Percentiles rank a stretch among this genome's conserved stretches.
Evolutionary conservation across 2,797 vertebrate genomes (phyloP).

Genomic region (Heliangelus exortis): DNA sequence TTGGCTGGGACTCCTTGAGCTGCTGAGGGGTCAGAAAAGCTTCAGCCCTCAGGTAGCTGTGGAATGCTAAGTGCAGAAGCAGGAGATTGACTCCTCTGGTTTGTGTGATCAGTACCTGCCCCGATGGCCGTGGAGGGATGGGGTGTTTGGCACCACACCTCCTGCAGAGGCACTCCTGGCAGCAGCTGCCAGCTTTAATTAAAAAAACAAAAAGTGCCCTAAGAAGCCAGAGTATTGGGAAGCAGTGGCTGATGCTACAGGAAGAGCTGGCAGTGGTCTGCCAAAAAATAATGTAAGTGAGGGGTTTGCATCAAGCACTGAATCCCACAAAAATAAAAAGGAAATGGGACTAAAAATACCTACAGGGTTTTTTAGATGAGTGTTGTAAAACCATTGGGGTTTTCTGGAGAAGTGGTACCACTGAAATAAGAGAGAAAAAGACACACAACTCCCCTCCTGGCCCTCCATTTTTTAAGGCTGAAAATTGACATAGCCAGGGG

Average conservation of each 20-base stretch:
- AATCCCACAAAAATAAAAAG: too few relatives aligned
- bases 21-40: not conserved
- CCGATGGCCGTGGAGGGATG: not conserved
- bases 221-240: not conserved
- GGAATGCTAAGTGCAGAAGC: rapidly evolving
- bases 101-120: rapidly evolving
- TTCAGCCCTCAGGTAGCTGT: not conserved
- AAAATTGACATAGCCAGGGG: rapidly evolving
- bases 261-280: rapidly evolving
- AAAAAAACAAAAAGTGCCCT: not conserved
- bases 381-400: not conserved
- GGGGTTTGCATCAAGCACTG: too few relatives aligned
- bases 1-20: not conserved
- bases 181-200: not conserved
- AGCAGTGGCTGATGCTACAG: rapidly evolving
- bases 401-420: not conserved
- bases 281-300: rapidly evolving
- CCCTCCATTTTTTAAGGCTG: not conserved
- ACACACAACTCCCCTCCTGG: too few relatives aligned
- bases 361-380: rapidly evolving
- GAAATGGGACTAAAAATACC: rapidly evolving
- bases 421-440: not conserved
- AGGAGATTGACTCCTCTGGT: rapidly evolving
- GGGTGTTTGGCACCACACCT: rapidly evolving
- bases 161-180: rapidly evolving